Conservation (phyloP, 2,888 invertebrate species). For the Parnassius apollo region DNA sequence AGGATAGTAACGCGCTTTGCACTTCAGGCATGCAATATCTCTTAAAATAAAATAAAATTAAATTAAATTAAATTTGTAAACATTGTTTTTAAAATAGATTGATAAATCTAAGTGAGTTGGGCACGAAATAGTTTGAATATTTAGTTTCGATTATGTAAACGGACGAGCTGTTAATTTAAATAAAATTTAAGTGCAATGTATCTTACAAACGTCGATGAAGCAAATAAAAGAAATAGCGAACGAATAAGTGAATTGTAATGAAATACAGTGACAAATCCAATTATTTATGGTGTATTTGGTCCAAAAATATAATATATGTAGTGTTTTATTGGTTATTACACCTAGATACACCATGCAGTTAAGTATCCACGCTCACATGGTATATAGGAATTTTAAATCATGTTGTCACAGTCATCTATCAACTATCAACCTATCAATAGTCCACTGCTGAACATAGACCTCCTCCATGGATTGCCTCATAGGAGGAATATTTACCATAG, state of each 20-base stretch:
- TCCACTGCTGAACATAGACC: no score
- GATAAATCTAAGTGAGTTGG: conserved; percentile 26
- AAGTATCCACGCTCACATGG: no score
- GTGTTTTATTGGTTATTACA: not conserved
- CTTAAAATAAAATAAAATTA: no score
- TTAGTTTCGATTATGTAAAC: conserved; percentile 27
- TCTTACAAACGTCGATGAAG: conserved; percentile 38
- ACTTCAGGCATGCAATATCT: no score
- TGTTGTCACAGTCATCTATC: no score
- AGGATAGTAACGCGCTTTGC: no score
- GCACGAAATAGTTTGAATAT: conserved; percentile 31
- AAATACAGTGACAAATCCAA: conserved; percentile 16
- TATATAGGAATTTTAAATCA: no score
- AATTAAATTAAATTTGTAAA: conserved; percentile 21
- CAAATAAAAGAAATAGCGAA: conserved; percentile 39
- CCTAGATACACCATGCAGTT: no score
- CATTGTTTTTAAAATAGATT: conserved; percentile 13
- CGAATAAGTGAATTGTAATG: conserved; percentile 38
- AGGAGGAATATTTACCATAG: no score
- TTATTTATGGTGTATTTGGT: conserved; percentile 2
- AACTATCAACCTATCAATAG: no score
- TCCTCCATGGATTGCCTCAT: no score
- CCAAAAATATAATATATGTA: not conserved
- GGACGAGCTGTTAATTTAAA: conserved; percentile 37
- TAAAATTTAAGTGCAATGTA: conserved; percentile 45